Conservation (phyloP, 1,140 invertebrate species). For the Anoplolepis gracilipes region DNA sequence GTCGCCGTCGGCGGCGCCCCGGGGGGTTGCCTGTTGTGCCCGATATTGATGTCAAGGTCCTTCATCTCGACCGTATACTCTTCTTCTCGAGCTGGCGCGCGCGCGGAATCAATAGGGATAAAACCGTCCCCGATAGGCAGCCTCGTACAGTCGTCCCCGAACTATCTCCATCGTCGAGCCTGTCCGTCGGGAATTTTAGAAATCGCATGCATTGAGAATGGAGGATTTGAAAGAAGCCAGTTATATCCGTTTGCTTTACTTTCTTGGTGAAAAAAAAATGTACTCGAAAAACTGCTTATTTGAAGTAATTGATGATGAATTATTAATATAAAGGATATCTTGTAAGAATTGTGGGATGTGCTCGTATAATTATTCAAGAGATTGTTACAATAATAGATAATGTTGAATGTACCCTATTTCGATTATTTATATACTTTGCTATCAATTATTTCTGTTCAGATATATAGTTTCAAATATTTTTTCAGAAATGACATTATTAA, state of each 20-base stretch:
- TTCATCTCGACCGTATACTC: constrained; percentile 73
- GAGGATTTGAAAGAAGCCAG: background rate
- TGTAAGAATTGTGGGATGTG: background rate
- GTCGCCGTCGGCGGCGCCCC: constrained; percentile 35
- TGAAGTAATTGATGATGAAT: background rate
- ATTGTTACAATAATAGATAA: background rate
- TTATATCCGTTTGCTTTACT: background rate
- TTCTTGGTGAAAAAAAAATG: background rate
- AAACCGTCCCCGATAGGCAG: constrained; percentile 72
- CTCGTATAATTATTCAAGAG: background rate
- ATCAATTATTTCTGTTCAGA: background rate
- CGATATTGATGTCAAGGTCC: constrained; percentile 79
- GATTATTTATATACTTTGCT: background rate
- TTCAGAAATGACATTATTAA: too few relatives aligned
- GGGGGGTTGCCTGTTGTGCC: constrained; percentile 65
- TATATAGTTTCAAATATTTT: background rate
- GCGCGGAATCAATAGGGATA: constrained; percentile 77
- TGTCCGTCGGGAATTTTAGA: constrained; percentile 1
- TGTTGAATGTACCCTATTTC: background rate
- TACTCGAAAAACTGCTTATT: background rate
- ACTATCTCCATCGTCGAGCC: constrained; percentile 10
- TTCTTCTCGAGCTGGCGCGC: constrained; percentile 61
- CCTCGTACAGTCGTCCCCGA: constrained; percentile 14
- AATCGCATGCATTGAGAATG: constrained; percentile 3
- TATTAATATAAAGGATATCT: background rate